Percentiles rank a stretch among this genome's conserved stretches.
phyloP scores from a whole-genome alignment of 2,113 vertebrate genomes.

The Rhinopomastus cyanomelas region DNA sequence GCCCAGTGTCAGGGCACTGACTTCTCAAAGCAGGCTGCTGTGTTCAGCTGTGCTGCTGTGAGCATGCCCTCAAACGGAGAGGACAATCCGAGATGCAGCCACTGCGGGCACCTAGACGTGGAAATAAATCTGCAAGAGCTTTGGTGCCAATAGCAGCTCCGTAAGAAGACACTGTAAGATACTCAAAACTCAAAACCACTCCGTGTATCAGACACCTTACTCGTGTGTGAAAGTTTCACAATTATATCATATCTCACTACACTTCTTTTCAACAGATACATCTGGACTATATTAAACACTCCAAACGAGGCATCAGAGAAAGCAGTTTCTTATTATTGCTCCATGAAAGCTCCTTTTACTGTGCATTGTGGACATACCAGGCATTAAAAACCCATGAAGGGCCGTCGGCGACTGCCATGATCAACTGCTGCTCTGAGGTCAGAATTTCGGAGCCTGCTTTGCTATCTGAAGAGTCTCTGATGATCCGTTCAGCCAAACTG shows the following conservation, averaged over 20 bases:
- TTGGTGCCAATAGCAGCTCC: background rate
- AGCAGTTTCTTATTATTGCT: conserved; percentile 25
- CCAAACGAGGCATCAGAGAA: conserved; percentile 37
- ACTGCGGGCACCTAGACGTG: background rate
- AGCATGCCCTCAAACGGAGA: background rate
- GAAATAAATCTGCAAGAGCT: background rate
- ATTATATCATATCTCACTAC: background rate
- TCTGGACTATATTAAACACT: conserved; percentile 52
- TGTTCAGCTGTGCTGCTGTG: background rate
- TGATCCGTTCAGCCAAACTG: background rate
- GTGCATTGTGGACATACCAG: conserved; percentile 6
- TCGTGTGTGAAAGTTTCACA: background rate
- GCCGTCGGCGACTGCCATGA: background rate
- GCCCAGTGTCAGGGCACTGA: background rate
- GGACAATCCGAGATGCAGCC: background rate
- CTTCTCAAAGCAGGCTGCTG: background rate
- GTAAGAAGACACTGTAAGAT: background rate
- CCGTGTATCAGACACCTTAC: background rate
- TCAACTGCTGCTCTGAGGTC: background rate
- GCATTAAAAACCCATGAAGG: conserved; percentile 33
- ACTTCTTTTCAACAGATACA: conserved; percentile 21
- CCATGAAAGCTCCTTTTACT: conserved; percentile 32
- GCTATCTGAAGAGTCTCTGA: background rate
- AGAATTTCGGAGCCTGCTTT: background rate
- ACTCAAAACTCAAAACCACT: background rate